Base-by-base conservation (phyloP, 2,797 vertebrate genomes). In the Lutjanus argentimaculatus region DNA sequence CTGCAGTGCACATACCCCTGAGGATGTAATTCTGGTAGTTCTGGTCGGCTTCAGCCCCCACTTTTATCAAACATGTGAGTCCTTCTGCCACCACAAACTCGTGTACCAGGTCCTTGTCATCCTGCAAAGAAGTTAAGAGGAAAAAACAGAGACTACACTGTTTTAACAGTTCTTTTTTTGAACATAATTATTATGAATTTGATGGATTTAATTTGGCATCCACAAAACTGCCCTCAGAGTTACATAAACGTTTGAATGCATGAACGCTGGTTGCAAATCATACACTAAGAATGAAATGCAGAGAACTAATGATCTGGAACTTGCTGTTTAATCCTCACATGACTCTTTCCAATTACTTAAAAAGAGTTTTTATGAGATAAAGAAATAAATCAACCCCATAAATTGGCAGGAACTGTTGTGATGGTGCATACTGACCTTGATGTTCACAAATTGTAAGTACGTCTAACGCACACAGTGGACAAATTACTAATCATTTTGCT, bases 1-100 rank as follows among this genome's bases (percentile, higher is more conserved):
- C 58, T 80, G 71, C 61, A 13, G 72, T 6, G 2, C 40, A 78
- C 89, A 82, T 95, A 99, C 98, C 98, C 96, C 98, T 97, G 82
- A 99, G 95, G 90, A 99, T 99, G 96, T 99, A 99, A 91, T 99
- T 99, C 95, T 99, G 98, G 90, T 99, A 99, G 93, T 99, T 99
- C 95, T 99, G 98, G 93, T 99, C 98, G 0, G 98, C 97, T 84
- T 99, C 98, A 1, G 97, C 97, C 86, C 98, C 98, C 72, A 99
- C 98, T 95, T 98, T 98, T 91, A 99, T 97, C 91, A 99, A 95
- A 92, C 98, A 99, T 0, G 97, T 97, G 92, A 99, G 96, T 72
- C 98, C 98, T 92, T 99, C 98, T 30, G 97, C 97, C 45, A 97
- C 92, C 74, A 99, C 97, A 90, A 99, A 99, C 91, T 99, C 98